A percentile compares a stretch with the other conserved stretches of the same genome.
Conservation (phyloP, 2,113 vertebrate species). For the Lophotis ruficrista region DNA sequence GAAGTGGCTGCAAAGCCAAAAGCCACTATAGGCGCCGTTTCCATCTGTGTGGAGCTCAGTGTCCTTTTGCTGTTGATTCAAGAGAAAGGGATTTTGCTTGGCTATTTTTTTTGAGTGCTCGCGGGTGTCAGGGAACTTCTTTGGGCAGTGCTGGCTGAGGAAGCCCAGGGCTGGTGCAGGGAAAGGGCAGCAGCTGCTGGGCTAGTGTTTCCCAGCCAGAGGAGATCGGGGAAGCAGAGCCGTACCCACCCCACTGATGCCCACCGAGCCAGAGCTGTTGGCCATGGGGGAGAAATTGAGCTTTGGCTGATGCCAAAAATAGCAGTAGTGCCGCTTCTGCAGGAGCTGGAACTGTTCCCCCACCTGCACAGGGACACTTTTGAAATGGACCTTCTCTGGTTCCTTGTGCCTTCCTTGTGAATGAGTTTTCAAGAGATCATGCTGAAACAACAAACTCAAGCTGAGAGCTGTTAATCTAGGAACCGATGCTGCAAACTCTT, state of each 20-base stretch:
- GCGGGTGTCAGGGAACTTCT: fast-evolving
- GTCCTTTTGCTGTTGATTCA: not conserved
- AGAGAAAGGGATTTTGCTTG: not conserved
- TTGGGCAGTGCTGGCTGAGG: not conserved
- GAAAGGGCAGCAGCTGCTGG: not conserved
- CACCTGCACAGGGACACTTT: not conserved
- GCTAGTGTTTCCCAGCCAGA: not conserved
- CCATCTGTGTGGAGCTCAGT: not conserved
- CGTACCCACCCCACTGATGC: fast-evolving
- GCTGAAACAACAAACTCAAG: fast-evolving
- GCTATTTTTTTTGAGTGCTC: not conserved
- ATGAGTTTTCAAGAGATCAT: not conserved
- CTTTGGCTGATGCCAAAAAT: not conserved
- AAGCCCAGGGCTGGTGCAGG: not conserved
- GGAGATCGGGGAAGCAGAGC: not conserved
- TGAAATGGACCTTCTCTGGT: not conserved
- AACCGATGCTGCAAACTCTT: not conserved
- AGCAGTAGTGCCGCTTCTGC: not conserved
- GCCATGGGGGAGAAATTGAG: not conserved
- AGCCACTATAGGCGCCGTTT: not conserved
- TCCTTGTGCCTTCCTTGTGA: not conserved
- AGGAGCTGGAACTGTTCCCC: not conserved
- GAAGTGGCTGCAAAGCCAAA: not conserved
- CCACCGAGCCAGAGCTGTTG: not conserved
- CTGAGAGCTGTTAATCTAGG: not conserved